A percentile compares a stretch with the other conserved stretches of the same genome.
phyloP scores from a whole-genome alignment of 2,113 vertebrate species.

The Psilopogon haemacephalus region DNA sequence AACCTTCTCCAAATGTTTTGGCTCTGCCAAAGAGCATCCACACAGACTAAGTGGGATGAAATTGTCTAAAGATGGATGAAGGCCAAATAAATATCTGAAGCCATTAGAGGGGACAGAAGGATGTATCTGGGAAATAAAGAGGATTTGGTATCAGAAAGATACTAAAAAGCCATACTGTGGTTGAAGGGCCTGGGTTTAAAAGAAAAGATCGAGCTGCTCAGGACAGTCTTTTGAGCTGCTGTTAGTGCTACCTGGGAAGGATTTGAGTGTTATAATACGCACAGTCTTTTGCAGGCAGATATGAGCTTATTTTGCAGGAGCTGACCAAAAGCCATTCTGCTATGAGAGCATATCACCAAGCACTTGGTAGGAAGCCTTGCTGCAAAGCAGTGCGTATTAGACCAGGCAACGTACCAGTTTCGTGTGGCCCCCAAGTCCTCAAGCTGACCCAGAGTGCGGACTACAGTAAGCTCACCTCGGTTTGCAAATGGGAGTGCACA shows the following conservation, averaged over 20 bases:
- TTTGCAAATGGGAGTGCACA: constrained; percentile 43
- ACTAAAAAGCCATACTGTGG: not conserved
- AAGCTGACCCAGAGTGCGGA: constrained; percentile 38
- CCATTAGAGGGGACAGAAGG: not conserved
- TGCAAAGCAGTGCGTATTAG: constrained; percentile 11
- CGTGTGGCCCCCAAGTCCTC: constrained; percentile 22
- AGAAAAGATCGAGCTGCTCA: not conserved
- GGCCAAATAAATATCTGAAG: constrained; percentile 21
- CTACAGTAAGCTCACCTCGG: constrained; percentile 52
- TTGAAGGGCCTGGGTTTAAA: not conserved
- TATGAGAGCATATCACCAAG: not conserved
- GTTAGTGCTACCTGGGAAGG: not conserved
- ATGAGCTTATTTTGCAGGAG: constrained; percentile 41
- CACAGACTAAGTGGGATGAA: not conserved
- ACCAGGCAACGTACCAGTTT: constrained; percentile 11
- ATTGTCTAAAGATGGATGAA: not conserved
- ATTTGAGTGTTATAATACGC: not conserved
- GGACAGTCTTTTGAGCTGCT: not conserved
- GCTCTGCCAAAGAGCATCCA: not conserved
- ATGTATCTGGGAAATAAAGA: not conserved
- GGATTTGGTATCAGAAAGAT: not conserved
- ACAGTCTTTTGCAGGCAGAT: constrained; percentile 56
- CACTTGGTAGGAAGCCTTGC: constrained; percentile 10
- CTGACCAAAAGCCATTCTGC: constrained; percentile 50
- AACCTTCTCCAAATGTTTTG: not conserved